phyloP scores from a whole-genome alignment of 2,888 invertebrate species.

The Meta bourneti region DNA sequence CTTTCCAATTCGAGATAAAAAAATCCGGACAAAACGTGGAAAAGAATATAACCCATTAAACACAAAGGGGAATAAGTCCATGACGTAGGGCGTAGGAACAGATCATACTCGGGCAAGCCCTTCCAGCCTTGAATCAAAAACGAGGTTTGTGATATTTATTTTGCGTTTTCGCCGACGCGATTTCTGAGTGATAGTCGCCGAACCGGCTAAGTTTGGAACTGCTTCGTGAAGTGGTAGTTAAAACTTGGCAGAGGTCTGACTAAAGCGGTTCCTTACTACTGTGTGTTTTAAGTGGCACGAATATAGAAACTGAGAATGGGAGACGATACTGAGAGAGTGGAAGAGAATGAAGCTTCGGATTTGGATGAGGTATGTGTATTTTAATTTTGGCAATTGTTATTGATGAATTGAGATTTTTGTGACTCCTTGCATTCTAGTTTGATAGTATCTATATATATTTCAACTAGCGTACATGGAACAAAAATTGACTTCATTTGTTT shows the following conservation, averaged over 20 bases:
- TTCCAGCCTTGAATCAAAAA: neutral
- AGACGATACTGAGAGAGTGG: neutral
- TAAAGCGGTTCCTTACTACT: conserved; percentile 1
- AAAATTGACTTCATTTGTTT: no score
- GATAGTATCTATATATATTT: neutral
- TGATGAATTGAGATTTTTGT: neutral
- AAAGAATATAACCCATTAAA: conserved; percentile 24
- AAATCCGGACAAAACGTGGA: neutral
- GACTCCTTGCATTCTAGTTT: neutral
- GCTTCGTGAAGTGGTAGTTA: conserved; percentile 19
- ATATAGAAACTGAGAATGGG: neutral
- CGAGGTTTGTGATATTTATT: neutral
- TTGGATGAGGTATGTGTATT: conserved; percentile 25
- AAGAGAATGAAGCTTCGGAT: conserved; percentile 2
- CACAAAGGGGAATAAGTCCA: neutral
- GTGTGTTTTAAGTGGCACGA: neutral
- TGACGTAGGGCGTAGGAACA: conserved; percentile 8
- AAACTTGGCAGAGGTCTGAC: conserved; percentile 3
- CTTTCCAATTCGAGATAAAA: neutral
- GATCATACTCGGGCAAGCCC: conserved; percentile 1
- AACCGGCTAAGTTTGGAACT: conserved; percentile 40
- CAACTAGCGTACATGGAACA: no score
- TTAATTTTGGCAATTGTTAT: neutral
- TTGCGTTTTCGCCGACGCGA: conserved; percentile 29
- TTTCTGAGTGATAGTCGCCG: conserved; percentile 29